These are phyloP conservation scores for Erynnis tages DNA, from an alignment of 2,888 invertebrate genomes.

Conservation along the genomic window DNA sequence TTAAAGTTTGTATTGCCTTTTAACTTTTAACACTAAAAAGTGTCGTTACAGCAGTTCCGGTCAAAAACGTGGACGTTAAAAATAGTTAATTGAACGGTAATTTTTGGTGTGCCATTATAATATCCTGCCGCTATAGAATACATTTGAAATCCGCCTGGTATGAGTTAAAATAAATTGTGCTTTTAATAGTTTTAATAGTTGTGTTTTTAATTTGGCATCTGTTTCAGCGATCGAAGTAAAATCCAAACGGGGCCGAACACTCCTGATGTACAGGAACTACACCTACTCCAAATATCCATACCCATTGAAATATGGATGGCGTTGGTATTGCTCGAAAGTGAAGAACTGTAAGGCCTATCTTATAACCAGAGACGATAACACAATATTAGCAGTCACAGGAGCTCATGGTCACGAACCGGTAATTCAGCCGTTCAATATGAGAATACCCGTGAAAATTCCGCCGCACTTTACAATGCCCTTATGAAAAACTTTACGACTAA, in stretches of 20 bases:
- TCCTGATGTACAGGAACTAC: conserved; percentile 54
- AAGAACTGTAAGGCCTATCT: conserved; percentile 59
- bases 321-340: conserved; percentile 65
- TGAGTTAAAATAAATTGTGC: too few relatives aligned
- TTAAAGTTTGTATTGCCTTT: too few relatives aligned
- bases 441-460: not conserved
- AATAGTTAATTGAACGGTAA: too few relatives aligned
- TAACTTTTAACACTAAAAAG: too few relatives aligned
- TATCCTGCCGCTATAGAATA: too few relatives aligned
- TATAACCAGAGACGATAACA: conserved; percentile 47
- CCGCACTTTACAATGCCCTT: not conserved
- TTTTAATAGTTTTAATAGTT: not conserved
- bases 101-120: too few relatives aligned
- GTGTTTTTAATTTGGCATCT: too few relatives aligned
- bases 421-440: not conserved
- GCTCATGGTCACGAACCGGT: not conserved
- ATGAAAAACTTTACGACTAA: too few relatives aligned
- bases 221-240: conserved; percentile 43
- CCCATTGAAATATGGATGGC: conserved; percentile 53
- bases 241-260: conserved; percentile 54
- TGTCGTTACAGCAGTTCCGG: too few relatives aligned
- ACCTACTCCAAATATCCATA: conserved; percentile 59
- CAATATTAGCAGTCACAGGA: conserved; percentile 31
- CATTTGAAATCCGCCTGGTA: too few relatives aligned
- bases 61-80: too few relatives aligned